Evolutionary conservation across 2,797 vertebrate genomes (phyloP), one percentile per base, ranked within the genome.

Genomic region (Phalanger gymnotis): DNA sequence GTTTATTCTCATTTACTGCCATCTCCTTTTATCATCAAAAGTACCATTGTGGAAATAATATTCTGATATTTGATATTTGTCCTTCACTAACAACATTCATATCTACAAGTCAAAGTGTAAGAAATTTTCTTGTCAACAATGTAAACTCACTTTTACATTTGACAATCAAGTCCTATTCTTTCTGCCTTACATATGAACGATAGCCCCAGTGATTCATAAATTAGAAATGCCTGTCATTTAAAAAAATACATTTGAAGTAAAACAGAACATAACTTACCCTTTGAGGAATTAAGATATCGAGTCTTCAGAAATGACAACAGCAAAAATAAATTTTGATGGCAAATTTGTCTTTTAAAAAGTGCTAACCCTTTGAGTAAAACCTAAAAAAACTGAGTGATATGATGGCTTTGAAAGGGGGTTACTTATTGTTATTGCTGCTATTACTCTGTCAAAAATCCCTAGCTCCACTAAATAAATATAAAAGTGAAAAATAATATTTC

Each of bases 291-390:
- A 47, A 91, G 92, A 94, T 90, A 96, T 91, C 92, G 93, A 94
- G 61, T 96, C 56, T 3, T 25, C 54, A 93, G 95, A 95, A 92
- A 90, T 95, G 54, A 87, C 93, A 93, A 92, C 54, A 91, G 53
- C 53, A 54, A 95, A 97, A 94, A 34, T 57, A 92, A 96, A 92
- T n/a, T 95, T 93, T 95, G 81, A 95, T 58, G 90, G 90, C 91
- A 95, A 87, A 93, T 93, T 93, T 31, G 61, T 89, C 94, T 96
- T 95, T 91, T 93, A 91, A 53, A 53, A 94, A 94, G 87, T 52
- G 92, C n/a, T 95, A 92, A 96, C 28, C 5, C 51, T 55, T 1
- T 93, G 94, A 95, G 31, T 81, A 94, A 90, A 91, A 81, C 52
- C 9, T 94, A 16, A 92, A 96, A 95, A 94, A 58, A 54, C 90